Evolutionary conservation across 2,888 invertebrate species (phyloP).

Genomic region (Orthosia cruda): DNA sequence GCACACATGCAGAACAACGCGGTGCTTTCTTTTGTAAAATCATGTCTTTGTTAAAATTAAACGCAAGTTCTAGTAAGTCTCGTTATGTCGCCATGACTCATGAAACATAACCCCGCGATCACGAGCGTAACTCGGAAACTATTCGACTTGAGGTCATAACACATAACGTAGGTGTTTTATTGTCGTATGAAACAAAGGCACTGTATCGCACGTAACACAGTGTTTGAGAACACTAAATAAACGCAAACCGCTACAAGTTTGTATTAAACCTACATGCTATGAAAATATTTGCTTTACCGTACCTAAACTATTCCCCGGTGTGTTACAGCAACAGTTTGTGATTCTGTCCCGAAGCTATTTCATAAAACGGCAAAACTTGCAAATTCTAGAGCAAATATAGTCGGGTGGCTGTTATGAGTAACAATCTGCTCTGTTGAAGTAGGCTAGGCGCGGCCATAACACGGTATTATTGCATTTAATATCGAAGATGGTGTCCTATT

Average conservation of each 20-base stretch:
- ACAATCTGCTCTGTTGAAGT: constrained; percentile 33
- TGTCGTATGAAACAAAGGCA: constrained; percentile 74
- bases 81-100: constrained; percentile 75
- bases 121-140: constrained; percentile 77
- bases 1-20: constrained; percentile 55
- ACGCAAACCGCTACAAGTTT: constrained; percentile 64
- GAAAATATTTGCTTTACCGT: constrained; percentile 69
- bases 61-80: constrained; percentile 60
- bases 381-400: constrained; percentile 49
- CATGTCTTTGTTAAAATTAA: constrained; percentile 67
- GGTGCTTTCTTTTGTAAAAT: constrained; percentile 68
- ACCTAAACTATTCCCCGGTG: constrained; percentile 50
- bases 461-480: constrained; percentile 71
- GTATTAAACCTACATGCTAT: constrained; percentile 64
- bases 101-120: constrained; percentile 74
- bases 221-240: constrained; percentile 70
- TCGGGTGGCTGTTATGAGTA: constrained; percentile 41
- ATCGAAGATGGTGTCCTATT: constrained; percentile 77
- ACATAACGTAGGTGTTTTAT: constrained; percentile 81
- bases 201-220: constrained; percentile 66
- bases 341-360: constrained; percentile 41
- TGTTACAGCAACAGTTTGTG: constrained; percentile 52
- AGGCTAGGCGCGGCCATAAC: constrained; percentile 43
- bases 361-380: constrained; percentile 34
- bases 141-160: constrained; percentile 79